These are phyloP conservation scores for human (Homo sapiens) DNA, from an alignment of 2,113 vertebrate genomes.

Conservation along the genomic window DNA sequence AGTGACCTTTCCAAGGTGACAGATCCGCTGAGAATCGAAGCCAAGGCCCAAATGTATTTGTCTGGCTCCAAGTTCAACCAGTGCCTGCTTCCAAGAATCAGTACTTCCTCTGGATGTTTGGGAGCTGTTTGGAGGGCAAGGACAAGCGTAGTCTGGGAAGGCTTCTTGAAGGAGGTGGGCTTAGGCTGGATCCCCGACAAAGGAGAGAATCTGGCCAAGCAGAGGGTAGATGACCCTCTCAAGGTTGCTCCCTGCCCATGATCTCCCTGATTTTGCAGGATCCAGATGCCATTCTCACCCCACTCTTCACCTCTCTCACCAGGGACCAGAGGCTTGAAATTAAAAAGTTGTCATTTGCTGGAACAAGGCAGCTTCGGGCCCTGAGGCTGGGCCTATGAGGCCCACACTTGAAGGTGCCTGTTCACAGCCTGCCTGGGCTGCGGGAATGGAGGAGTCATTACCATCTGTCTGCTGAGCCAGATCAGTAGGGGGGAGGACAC, in stretches of 20 bases:
- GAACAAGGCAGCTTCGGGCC: conserved; percentile 66
- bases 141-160: neutral
- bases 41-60: neutral
- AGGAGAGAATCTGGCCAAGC: neutral
- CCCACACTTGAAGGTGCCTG: conserved; percentile 50
- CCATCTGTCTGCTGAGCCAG: conserved; percentile 67
- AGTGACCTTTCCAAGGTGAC: neutral
- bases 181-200: neutral
- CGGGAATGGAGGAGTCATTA: neutral
- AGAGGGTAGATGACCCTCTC: conserved; percentile 45
- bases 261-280: conserved; percentile 42
- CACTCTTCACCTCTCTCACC: conserved; percentile 60
- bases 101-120: neutral
- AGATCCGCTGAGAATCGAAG: neutral
- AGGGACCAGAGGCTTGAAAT: conserved; percentile 73
- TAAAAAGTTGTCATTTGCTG: conserved; percentile 75
- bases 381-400: conserved; percentile 28
- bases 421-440: conserved; percentile 77
- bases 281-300: conserved; percentile 67
- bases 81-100: neutral
- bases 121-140: neutral
- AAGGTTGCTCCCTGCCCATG: conserved; percentile 66
- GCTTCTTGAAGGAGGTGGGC: conserved; percentile 45
- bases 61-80: neutral
- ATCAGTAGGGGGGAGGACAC: neutral